Base-by-base conservation (phyloP, 2,113 vertebrate species). In the Ursus arctos region DNA sequence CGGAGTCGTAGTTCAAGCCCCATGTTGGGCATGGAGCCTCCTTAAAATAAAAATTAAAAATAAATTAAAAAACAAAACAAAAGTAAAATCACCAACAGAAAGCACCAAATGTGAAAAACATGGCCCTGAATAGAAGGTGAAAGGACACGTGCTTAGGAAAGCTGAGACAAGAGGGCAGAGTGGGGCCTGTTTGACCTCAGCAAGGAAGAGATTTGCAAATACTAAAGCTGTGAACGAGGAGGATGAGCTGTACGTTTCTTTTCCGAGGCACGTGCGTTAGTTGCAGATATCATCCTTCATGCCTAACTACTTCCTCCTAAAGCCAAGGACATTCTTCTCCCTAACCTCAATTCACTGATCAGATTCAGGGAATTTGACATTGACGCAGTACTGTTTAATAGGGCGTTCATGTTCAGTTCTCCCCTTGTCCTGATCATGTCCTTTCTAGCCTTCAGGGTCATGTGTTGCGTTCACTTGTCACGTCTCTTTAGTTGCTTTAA, bases 401-500 rank as follows among this genome's bases (percentile, higher is more conserved):
- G 6, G 49, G 40, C 12, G 0, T 11, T 31, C 8, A 0, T 21
- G 21, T 49, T 65, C 59, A 5, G 0, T 36, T 84, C 55, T 36
- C 55, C 26, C 6, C 18, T 71, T 36, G 24, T 59, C 26, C 47
- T 61, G 10, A 21, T 15, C 28, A 2, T n/a, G 28, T 67, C 55
- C 59, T 53, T 81, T 26, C 26, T 26, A 14, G 11, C 19, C 36
- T 53, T 71, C 19, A 11, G 2, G 49, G 16, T 57, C 40, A 4
- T 3, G 36, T 2, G 0, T 57, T 40, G 24, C 36, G 28, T 1
- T 33, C 43, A 40, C 3, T 28, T 31, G 16, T 77, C 76, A 19
- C 6, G 6, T 80, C 31, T 47, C 43, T 63, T n/a, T 26, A 47
- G 24, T 21, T 40, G 43, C 18, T 76, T 77, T 82, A 79, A 19